phyloP scores from a whole-genome alignment of 1,140 invertebrate genomes.

The Drosophila seguyi region DNA sequence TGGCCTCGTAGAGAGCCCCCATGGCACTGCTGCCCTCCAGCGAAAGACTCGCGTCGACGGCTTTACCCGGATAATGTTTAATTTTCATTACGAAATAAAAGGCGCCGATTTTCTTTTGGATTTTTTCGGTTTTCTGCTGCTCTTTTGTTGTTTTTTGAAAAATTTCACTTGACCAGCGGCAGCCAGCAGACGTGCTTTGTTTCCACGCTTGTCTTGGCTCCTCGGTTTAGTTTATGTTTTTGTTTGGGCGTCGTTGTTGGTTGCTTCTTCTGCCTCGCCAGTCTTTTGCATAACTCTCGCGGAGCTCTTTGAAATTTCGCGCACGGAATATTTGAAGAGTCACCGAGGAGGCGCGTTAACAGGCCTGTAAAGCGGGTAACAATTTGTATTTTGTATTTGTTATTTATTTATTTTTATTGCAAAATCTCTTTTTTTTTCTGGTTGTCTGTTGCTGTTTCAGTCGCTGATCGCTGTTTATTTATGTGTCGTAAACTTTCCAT shows the following conservation, averaged over 20 bases:
- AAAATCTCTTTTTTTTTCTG: constrained; percentile 21
- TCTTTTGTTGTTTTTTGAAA: constrained; percentile 13
- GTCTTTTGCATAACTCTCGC: constrained; percentile 69
- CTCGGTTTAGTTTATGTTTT: constrained; percentile 36
- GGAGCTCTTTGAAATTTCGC: constrained; percentile 62
- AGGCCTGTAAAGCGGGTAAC: constrained; percentile 41
- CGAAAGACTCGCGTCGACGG: constrained; percentile 87
- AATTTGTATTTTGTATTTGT: constrained; percentile 67
- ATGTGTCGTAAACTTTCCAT: constrained; percentile 70
- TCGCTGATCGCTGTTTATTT: constrained; percentile 26
- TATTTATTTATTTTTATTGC: constrained; percentile 69
- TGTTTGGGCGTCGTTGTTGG: constrained; percentile 29
- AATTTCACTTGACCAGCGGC: constrained; percentile 62
- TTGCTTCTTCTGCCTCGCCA: neutral
- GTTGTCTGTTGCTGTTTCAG: constrained; percentile 9
- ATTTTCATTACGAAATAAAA: constrained; percentile 89
- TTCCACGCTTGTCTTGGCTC: constrained; percentile 32
- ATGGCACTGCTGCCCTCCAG: constrained; percentile 88
- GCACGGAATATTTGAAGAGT: constrained; percentile 76
- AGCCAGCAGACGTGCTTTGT: constrained; percentile 62
- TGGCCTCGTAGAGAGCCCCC: constrained; percentile 92
- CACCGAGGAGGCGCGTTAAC: constrained; percentile 10
- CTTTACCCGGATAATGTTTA: constrained; percentile 92
- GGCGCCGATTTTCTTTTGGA: constrained; percentile 16
- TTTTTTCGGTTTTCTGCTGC: constrained; percentile 2